phyloP scores from a whole-genome alignment of 2,797 vertebrate species.

The Buphagus erythrorhynchus region DNA sequence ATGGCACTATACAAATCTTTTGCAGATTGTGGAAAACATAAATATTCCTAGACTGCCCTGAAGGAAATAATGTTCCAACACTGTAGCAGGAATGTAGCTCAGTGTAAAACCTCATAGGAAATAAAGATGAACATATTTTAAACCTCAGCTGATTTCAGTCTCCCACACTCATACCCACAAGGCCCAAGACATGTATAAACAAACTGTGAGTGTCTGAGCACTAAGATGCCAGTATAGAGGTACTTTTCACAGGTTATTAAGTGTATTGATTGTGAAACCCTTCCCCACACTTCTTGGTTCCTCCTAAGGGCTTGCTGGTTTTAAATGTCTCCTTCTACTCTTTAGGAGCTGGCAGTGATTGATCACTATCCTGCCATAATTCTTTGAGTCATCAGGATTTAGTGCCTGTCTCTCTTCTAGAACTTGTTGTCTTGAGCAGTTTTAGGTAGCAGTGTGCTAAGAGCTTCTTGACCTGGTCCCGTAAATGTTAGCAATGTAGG shows the following conservation, averaged over 20 bases:
- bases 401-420: not conserved
- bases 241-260: not conserved
- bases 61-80: not conserved
- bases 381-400: not conserved
- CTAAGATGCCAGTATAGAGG: not conserved
- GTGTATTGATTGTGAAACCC: fast-evolving
- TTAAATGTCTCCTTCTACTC: not conserved
- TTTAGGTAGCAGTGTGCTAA: not conserved
- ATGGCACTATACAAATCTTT: not conserved
- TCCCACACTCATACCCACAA: not conserved
- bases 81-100: not conserved
- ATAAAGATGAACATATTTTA: not conserved
- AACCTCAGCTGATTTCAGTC: not conserved
- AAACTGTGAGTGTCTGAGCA: fast-evolving
- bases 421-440: not conserved
- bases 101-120: not conserved
- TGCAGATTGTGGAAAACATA: not conserved
- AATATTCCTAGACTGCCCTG: not conserved
- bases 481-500: not conserved
- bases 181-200: fast-evolving
- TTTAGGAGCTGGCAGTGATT: not conserved
- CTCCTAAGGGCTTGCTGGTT: not conserved
- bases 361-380: not conserved
- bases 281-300: not conserved
- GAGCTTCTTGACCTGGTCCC: not conserved